A percentile compares a stretch with the other conserved stretches of the same genome.
Evolutionary conservation across 2,888 invertebrate species (phyloP).

Genomic region (Actias luna): DNA sequence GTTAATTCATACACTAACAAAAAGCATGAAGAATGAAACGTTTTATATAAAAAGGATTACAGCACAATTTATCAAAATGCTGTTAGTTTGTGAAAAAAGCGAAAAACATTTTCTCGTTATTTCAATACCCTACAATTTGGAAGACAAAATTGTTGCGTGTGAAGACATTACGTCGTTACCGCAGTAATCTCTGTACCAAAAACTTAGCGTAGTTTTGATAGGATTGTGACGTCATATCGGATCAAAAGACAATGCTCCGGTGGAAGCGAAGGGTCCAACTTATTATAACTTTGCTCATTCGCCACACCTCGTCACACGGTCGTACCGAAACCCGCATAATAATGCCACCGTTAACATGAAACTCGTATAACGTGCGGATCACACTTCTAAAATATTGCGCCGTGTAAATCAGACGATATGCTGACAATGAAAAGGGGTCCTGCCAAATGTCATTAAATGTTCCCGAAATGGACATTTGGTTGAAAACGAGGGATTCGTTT

Average conservation of each 20-base stretch:
- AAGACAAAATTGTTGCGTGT: slow-evolving; percentile 9
- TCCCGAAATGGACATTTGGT: slow-evolving; percentile 39
- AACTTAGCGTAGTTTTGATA: slow-evolving; percentile 26
- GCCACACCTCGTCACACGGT: slow-evolving; percentile 62
- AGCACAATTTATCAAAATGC: neutral
- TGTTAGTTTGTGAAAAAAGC: neutral
- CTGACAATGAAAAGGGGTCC: slow-evolving; percentile 50
- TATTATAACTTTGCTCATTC: slow-evolving; percentile 76
- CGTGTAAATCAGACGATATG: slow-evolving; percentile 49
- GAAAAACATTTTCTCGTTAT: neutral
- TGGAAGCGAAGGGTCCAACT: slow-evolving; percentile 60
- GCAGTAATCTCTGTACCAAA: slow-evolving; percentile 12
- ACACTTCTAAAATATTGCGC: slow-evolving; percentile 57
- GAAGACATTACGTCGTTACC: slow-evolving; percentile 3
- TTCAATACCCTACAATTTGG: slow-evolving; percentile 3
- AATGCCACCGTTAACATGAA: slow-evolving; percentile 55
- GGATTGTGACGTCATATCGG: slow-evolving; percentile 47
- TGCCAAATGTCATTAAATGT: slow-evolving; percentile 48
- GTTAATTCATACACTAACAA: neutral
- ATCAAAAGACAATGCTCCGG: slow-evolving; percentile 61
- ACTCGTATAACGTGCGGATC: slow-evolving; percentile 56
- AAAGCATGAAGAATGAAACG: neutral
- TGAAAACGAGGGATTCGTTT: slow-evolving; percentile 28
- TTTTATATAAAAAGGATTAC: neutral
- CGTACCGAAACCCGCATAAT: slow-evolving; percentile 65